These are phyloP conservation scores for Ruditapes philippinarum DNA, from an alignment of 1,140 invertebrate genomes.

Conservation along the genomic window DNA sequence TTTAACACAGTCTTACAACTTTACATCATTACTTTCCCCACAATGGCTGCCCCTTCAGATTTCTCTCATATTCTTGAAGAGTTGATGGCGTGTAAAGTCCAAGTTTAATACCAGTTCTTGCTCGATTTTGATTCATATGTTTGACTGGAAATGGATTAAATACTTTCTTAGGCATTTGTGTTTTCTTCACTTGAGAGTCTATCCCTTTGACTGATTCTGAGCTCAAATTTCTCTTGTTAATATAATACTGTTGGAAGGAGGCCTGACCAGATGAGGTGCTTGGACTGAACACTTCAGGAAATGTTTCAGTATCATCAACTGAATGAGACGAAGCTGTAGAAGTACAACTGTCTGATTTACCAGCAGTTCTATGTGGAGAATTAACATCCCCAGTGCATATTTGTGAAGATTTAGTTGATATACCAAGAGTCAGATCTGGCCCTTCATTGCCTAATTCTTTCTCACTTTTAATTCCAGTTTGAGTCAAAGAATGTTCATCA, in stretches of 20 bases:
- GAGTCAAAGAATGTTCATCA: no score
- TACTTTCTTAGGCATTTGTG: slow-evolving; percentile 44
- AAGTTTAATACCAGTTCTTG: slow-evolving; percentile 80
- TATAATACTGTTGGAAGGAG: slow-evolving; percentile 65
- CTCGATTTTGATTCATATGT: slow-evolving; percentile 77
- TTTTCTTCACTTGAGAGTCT: slow-evolving; percentile 37
- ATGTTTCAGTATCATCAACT: not conserved
- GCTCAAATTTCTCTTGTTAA: slow-evolving; percentile 42
- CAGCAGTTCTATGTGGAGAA: not conserved
- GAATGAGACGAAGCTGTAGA: not conserved
- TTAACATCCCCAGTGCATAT: not conserved
- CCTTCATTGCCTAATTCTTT: not conserved
- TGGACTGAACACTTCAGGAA: slow-evolving; percentile 46
- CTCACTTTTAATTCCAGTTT: no score
- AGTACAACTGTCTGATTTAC: slow-evolving; percentile 2
- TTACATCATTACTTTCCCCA: slow-evolving; percentile 57
- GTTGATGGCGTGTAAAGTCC: slow-evolving; percentile 80
- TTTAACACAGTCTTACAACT: no score
- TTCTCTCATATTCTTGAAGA: slow-evolving; percentile 65
- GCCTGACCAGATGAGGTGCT: not conserved
- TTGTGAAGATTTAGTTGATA: not conserved
- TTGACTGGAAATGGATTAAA: slow-evolving; percentile 82
- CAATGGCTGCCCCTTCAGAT: slow-evolving; percentile 45
- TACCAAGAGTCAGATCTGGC: not conserved
- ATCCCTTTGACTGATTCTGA: not conserved